Percentiles rank a stretch among this genome's conserved stretches.
Evolutionary conservation across 2,888 invertebrate genomes (phyloP).

Genomic region (Pachymerium ferrugineum): DNA sequence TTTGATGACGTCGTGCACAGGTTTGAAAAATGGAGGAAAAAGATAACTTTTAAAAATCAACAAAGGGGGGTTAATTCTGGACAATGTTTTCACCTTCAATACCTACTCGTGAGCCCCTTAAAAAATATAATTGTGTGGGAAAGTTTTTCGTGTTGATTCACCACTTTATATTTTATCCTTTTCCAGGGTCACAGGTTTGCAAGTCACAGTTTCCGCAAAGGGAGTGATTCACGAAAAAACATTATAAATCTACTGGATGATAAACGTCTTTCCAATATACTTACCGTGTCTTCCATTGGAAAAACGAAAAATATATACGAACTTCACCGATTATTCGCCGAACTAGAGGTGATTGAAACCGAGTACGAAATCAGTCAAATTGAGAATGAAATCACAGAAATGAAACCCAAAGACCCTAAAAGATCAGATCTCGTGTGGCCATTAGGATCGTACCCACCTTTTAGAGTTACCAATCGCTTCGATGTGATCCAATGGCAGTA

Average conservation of each 20-base stretch:
- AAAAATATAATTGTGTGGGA: too few relatives aligned
- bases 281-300: neutral
- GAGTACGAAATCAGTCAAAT: constrained; percentile 49
- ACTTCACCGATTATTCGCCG: constrained; percentile 65
- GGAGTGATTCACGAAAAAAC: neutral
- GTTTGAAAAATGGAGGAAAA: too few relatives aligned
- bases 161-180: neutral
- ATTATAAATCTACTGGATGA: neutral
- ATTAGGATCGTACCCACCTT: constrained; percentile 61
- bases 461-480: constrained; percentile 65
- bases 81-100: too few relatives aligned
- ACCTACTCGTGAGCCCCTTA: too few relatives aligned
- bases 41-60: too few relatives aligned
- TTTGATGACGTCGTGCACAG: too few relatives aligned
- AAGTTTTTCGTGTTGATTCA: too few relatives aligned
- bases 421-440: constrained; percentile 59
- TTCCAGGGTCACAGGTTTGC: neutral
- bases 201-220: neutral
- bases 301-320: constrained; percentile 59
- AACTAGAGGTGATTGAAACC: constrained; percentile 53
- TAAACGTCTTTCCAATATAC: neutral
- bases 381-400: constrained; percentile 46
- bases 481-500: constrained; percentile 81
- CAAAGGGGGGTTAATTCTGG: too few relatives aligned
- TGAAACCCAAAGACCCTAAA: constrained; percentile 49